These are phyloP conservation scores for Scortum barcoo DNA, from an alignment of 2,113 vertebrate species.

Conservation along the genomic window DNA sequence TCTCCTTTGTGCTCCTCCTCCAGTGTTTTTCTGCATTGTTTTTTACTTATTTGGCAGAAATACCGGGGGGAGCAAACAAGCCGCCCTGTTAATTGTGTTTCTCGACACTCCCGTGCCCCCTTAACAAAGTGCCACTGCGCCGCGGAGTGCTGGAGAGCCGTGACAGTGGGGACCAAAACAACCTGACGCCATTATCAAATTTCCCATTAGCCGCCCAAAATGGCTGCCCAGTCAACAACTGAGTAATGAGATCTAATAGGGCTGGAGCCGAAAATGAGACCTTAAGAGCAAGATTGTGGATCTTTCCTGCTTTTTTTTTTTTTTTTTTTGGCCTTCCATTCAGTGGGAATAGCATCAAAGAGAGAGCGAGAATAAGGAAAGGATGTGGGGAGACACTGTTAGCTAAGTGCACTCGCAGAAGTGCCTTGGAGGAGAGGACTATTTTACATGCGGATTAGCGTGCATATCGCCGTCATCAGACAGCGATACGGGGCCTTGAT, in stretches of 20 bases:
- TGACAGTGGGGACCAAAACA: constrained; percentile 59
- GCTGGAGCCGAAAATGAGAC: constrained; percentile 48
- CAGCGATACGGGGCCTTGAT: constrained; percentile 73
- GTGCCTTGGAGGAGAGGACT: constrained; percentile 73
- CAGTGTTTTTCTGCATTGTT: constrained; percentile 36
- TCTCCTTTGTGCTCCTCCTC: constrained; percentile 29
- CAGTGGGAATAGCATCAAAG: constrained; percentile 35
- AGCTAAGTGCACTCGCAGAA: constrained; percentile 75
- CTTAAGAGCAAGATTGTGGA: constrained; percentile 37
- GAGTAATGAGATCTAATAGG: constrained; percentile 73
- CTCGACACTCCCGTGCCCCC: constrained; percentile 31
- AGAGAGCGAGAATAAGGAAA: constrained; percentile 25
- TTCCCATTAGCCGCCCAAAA: constrained; percentile 68
- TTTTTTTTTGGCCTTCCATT: neutral
- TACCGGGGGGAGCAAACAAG: constrained; percentile 57
- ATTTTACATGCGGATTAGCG: constrained; percentile 83
- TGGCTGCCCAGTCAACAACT: constrained; percentile 57
- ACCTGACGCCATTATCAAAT: constrained; percentile 69
- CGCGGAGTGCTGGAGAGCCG: constrained; percentile 20
- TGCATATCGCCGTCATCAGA: constrained; percentile 79
- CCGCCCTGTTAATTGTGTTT: constrained; percentile 57
- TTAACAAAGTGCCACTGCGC: constrained; percentile 36
- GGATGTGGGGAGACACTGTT: constrained; percentile 35
- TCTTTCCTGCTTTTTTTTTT: neutral
- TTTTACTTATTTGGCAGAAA: constrained; percentile 47